phyloP scores from a whole-genome alignment of 2,113 vertebrate species.

The Nipponia nippon region DNA sequence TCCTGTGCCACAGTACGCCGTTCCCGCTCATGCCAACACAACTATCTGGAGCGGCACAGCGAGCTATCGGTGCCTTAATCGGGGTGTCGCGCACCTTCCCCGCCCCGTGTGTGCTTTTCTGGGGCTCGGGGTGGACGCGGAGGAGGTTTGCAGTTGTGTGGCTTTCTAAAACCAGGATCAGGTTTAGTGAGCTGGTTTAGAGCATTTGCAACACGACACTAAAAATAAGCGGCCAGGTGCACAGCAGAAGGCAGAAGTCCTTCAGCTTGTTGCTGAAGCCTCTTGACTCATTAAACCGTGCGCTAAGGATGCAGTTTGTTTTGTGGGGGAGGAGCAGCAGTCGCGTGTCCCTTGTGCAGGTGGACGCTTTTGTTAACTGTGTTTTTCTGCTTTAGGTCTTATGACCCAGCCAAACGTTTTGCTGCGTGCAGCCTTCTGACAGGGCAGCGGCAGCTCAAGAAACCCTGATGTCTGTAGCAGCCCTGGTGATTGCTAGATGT shows the following conservation, averaged over 20 bases:
- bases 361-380: not conserved
- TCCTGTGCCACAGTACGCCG: accelerated
- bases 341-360: accelerated
- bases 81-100: accelerated
- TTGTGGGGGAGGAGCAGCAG: not conserved
- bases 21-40: accelerated
- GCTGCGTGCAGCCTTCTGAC: not conserved
- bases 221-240: not conserved
- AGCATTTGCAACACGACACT: accelerated
- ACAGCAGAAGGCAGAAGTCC: not conserved
- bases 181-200: not conserved
- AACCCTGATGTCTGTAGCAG: not conserved
- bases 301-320: not conserved
- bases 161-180: not conserved
- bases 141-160: not conserved
- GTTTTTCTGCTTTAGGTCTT: not conserved
- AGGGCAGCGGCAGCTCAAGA: not conserved
- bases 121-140: accelerated
- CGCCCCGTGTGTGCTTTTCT: not conserved
- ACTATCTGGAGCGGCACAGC: accelerated
- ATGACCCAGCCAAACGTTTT: not conserved
- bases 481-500: accelerated
- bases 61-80: accelerated
- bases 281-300: accelerated
- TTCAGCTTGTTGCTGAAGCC: not conserved